Conservation (phyloP, 2,888 invertebrate genomes). For the Acanthacorydalis orientalis region DNA sequence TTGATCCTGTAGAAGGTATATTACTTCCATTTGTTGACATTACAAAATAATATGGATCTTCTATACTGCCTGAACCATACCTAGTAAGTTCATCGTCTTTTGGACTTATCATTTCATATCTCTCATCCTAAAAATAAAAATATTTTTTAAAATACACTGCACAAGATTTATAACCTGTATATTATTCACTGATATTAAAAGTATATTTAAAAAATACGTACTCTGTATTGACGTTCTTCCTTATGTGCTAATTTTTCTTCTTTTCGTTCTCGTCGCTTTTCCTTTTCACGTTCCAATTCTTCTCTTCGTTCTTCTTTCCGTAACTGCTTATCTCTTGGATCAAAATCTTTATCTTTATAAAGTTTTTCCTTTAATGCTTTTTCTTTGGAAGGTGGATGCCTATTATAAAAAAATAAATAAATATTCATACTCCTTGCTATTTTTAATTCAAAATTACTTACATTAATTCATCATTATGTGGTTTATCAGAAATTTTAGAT, state of each 20-base stretch:
- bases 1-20: slow-evolving; percentile 21
- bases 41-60: slow-evolving; percentile 24
- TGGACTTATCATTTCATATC: slow-evolving; percentile 26
- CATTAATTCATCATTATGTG: slow-evolving; percentile 1
- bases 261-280: slow-evolving; percentile 37
- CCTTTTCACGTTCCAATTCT: slow-evolving; percentile 36
- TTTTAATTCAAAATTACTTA: slow-evolving; percentile 12
- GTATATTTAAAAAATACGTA: slow-evolving; percentile 13
- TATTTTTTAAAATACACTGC: slow-evolving; percentile 1
- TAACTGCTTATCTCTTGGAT: slow-evolving; percentile 29
- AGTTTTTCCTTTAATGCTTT: slow-evolving; percentile 25
- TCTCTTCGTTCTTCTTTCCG: slow-evolving; percentile 36
- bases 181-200: background rate
- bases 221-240: slow-evolving; percentile 24
- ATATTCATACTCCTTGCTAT: background rate
- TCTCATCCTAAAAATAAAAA: slow-evolving; percentile 26
- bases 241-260: slow-evolving; percentile 22
- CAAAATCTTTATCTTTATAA: slow-evolving; percentile 20
- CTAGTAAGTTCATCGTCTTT: slow-evolving; percentile 27
- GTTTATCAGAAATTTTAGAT: slow-evolving; percentile 18
- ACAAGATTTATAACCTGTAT: slow-evolving; percentile 1
- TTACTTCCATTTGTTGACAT: slow-evolving; percentile 13
- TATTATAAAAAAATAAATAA: background rate
- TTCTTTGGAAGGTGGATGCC: slow-evolving; percentile 14
- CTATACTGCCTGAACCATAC: slow-evolving; percentile 27